Conservation (phyloP, 35 echinoderm and acorn worm genomes). For the Patiria miniata region DNA sequence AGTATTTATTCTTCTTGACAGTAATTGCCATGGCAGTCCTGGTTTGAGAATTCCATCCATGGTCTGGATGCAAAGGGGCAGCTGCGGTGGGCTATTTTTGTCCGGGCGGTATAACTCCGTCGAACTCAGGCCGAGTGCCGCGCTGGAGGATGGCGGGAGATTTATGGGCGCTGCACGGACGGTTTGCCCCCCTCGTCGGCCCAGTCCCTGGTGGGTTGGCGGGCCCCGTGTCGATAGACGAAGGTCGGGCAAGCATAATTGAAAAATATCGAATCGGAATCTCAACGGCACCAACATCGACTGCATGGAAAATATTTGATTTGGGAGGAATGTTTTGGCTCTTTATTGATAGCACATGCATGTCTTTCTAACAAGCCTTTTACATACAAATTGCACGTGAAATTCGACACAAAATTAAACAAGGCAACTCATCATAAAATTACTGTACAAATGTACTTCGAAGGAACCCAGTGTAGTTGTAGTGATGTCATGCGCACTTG, state of each 20-base stretch:
- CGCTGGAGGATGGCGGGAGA: neutral
- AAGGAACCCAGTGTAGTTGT: no score
- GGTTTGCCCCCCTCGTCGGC: neutral
- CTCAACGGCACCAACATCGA: no score
- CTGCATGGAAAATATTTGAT: no score
- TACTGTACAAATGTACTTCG: no score
- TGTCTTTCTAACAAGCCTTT: no score
- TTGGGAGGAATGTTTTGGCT: no score
- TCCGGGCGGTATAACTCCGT: neutral
- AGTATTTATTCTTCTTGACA: neutral
- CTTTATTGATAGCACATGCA: no score
- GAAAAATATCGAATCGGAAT: neutral
- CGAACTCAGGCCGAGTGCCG: neutral
- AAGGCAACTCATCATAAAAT: no score
- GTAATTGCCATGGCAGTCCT: neutral
- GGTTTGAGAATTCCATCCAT: neutral
- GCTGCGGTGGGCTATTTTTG: neutral
- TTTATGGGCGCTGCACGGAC: conserved; percentile 3
- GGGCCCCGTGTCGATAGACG: conserved; percentile 6
- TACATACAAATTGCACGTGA: no score
- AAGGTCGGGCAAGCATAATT: conserved; percentile 18
- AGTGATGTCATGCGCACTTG: no score
- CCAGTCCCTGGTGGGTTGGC: neutral
- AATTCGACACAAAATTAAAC: no score
- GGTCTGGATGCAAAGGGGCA: neutral